Percentiles rank a stretch among this genome's conserved stretches.
Evolutionary conservation across 1,140 invertebrate species (phyloP).

Genomic region (Helicoverpa zea): DNA sequence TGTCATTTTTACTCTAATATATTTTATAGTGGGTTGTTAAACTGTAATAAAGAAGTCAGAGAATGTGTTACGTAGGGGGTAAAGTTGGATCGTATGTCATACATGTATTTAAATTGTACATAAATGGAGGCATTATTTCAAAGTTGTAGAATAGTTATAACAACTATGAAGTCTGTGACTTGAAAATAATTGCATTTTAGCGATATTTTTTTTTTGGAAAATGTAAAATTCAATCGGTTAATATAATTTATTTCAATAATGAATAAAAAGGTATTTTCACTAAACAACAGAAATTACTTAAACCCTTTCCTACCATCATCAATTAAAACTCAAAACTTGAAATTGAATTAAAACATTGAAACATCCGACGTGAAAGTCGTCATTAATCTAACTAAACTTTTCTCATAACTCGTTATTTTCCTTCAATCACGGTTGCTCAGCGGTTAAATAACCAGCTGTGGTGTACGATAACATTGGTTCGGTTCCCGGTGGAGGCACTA

Average conservation of each 20-base stretch:
- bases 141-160: too few species aligned
- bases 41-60: conserved; percentile 15
- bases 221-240: too few species aligned
- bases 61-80: conserved; percentile 1
- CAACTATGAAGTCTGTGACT: too few species aligned
- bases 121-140: neutral
- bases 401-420: conserved; percentile 1
- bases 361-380: neutral
- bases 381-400: conserved; percentile 2
- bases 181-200: too few species aligned
- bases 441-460: conserved; percentile 28
- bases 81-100: conserved; percentile 4
- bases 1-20: conserved; percentile 39
- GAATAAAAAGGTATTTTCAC: too few species aligned
- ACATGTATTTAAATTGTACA: neutral
- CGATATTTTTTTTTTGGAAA: too few species aligned
- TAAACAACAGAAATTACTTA: too few species aligned
- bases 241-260: too few species aligned
- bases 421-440: conserved; percentile 9
- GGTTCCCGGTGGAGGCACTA: conserved; percentile 27
- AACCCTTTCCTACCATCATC: neutral
- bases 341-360: conserved; percentile 8
- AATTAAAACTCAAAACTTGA: neutral
- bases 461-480: conserved; percentile 10
- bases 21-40: conserved; percentile 42